phyloP scores from a whole-genome alignment of 2,113 vertebrate genomes.

The Paraplagusia blochii region DNA sequence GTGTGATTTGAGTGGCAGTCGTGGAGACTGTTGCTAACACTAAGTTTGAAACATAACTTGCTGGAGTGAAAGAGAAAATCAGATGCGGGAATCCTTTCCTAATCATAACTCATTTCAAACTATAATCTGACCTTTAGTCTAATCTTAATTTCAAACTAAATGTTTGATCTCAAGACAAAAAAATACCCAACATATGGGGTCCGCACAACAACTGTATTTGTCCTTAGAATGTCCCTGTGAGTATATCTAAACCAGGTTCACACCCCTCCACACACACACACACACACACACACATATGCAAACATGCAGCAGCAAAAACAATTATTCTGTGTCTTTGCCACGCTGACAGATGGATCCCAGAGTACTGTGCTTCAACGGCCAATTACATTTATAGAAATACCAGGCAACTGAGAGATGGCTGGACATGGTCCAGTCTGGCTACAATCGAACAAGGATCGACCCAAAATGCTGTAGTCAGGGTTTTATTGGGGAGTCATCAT shows the following conservation, averaged over 20 bases:
- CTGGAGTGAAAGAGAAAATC: no score
- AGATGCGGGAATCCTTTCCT: no score
- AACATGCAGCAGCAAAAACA: slow-evolving; percentile 6
- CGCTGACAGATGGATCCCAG: slow-evolving; percentile 27
- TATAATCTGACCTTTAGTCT: no score
- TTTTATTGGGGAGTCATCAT: not conserved
- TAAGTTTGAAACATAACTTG: no score
- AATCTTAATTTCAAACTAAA: not conserved
- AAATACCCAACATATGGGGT: no score
- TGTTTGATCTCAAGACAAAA: no score
- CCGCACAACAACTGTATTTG: no score
- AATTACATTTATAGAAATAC: slow-evolving; percentile 31
- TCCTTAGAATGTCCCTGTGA: no score
- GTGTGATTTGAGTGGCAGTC: no score
- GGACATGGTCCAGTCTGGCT: not conserved
- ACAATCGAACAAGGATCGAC: not conserved
- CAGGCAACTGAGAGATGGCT: slow-evolving; percentile 16
- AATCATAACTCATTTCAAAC: no score
- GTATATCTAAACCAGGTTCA: not conserved
- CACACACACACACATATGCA: slow-evolving; percentile 8
- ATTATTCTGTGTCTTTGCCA: slow-evolving; percentile 23
- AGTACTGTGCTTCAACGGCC: slow-evolving; percentile 26
- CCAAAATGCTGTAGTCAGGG: not conserved
- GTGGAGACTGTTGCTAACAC: no score
- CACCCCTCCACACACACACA: not conserved